phyloP scores from a whole-genome alignment of 2,888 invertebrate genomes.

The Diarsia mendica region DNA sequence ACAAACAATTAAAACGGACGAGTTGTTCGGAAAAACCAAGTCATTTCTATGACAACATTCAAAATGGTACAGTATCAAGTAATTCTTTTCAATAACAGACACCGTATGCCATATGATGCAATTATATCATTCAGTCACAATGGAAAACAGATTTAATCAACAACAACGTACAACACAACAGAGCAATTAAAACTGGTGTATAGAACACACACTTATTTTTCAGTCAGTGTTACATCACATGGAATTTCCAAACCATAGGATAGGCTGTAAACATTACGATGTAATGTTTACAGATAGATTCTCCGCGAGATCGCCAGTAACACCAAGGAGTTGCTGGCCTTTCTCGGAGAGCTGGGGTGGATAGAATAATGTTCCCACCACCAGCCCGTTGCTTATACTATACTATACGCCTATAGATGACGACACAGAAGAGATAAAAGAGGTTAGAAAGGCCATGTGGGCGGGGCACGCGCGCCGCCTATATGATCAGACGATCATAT shows the following conservation, averaged over 20 bases:
- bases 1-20: not conserved
- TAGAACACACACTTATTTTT: constrained; percentile 6
- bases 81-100: constrained; percentile 4
- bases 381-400: no score
- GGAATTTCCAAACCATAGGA: not conserved
- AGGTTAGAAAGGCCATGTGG: no score
- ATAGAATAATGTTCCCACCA: no score
- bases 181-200: constrained; percentile 24
- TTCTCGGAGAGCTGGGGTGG: no score
- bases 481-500: no score
- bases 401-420: no score
- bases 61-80: constrained; percentile 9
- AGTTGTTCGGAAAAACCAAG: not conserved
- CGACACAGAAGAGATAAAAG: no score
- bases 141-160: constrained; percentile 32
- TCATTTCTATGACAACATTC: not conserved
- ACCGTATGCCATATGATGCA: not conserved
- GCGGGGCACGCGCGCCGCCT: no score
- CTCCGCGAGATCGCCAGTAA: no score
- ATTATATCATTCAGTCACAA: constrained; percentile 40
- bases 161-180: not conserved
- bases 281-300: not conserved
- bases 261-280: not conserved
- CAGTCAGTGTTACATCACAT: constrained; percentile 15
- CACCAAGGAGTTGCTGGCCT: no score